phyloP scores from a whole-genome alignment of 2,797 vertebrate genomes.

The Typhlichthys subterraneus region DNA sequence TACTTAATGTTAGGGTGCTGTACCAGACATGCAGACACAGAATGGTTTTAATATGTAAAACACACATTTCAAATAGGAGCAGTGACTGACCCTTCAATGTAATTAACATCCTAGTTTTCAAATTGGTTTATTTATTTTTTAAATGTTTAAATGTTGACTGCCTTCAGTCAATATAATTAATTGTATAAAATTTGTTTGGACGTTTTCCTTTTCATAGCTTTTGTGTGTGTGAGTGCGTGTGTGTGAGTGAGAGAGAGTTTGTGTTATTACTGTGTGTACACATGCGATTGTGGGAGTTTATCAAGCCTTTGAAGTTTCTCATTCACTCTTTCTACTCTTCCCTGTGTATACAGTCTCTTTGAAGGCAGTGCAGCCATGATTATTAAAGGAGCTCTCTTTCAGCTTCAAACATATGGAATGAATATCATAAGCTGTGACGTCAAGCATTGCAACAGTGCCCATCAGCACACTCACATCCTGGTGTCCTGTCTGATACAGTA shows the following conservation, averaged over 20 bases:
- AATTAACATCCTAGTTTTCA: too few species aligned
- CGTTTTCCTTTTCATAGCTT: too few species aligned
- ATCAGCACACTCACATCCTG: slow-evolving; percentile 21
- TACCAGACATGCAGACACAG: background rate
- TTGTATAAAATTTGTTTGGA: too few species aligned
- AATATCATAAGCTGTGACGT: slow-evolving; percentile 63
- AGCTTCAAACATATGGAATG: slow-evolving; percentile 73
- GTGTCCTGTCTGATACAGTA: background rate
- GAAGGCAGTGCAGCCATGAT: slow-evolving; percentile 69
- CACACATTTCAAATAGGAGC: too few species aligned
- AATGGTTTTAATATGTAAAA: too few species aligned
- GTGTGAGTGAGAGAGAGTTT: slow-evolving; percentile 29
- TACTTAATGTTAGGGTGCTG: slow-evolving; percentile 20
- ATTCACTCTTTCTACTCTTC: slow-evolving; percentile 60
- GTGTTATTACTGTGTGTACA: slow-evolving; percentile 19
- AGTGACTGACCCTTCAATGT: too few species aligned
- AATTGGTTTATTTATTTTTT: too few species aligned
- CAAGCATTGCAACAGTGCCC: slow-evolving; percentile 38
- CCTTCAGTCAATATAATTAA: too few species aligned
- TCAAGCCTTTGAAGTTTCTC: slow-evolving; percentile 70
- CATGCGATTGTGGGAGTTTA: slow-evolving; percentile 27
- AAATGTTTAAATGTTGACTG: too few species aligned
- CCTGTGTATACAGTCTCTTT: slow-evolving; percentile 65
- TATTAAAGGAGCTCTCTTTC: slow-evolving; percentile 65
- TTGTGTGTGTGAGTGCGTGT: background rate